These are phyloP conservation scores for Apomyelois bistriatella DNA, from an alignment of 2,888 invertebrate species.

Conservation along the genomic window DNA sequence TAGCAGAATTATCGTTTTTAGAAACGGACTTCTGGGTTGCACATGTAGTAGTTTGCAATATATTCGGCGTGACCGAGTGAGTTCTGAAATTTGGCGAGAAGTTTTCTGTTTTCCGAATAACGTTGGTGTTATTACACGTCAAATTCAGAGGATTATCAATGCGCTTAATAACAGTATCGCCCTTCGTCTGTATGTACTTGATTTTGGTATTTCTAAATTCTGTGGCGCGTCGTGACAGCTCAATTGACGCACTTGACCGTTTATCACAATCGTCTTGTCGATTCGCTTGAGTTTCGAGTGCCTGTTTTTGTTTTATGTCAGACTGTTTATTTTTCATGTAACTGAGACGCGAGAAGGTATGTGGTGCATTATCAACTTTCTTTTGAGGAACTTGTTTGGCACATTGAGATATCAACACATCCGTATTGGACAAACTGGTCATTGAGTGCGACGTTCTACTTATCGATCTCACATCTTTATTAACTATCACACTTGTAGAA, in stretches of 20 bases:
- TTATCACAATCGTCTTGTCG: constrained; percentile 21
- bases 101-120: constrained; percentile 15
- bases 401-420: constrained; percentile 34
- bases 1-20: constrained; percentile 3
- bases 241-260: constrained; percentile 15
- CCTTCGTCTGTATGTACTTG: constrained; percentile 18
- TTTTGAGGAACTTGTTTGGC: constrained; percentile 50
- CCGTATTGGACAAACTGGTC: constrained; percentile 27
- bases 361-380: constrained; percentile 52
- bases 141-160: constrained; percentile 12
- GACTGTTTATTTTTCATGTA: constrained; percentile 63
- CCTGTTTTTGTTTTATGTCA: constrained; percentile 40
- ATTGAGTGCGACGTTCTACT: constrained; percentile 30
- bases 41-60: constrained; percentile 16
- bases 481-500: constrained; percentile 14
- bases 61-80: constrained; percentile 22
- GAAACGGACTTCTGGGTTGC: background rate
- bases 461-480: constrained; percentile 31
- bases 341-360: constrained; percentile 66
- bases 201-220: constrained; percentile 24
- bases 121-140: constrained; percentile 9
- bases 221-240: constrained; percentile 20
- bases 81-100: constrained; percentile 8
- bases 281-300: constrained; percentile 22
- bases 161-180: constrained; percentile 16